Percentiles rank a stretch among this genome's conserved stretches.
Evolutionary conservation across 1,140 invertebrate species (phyloP).

Genomic region (Spodoptera frugiperda): DNA sequence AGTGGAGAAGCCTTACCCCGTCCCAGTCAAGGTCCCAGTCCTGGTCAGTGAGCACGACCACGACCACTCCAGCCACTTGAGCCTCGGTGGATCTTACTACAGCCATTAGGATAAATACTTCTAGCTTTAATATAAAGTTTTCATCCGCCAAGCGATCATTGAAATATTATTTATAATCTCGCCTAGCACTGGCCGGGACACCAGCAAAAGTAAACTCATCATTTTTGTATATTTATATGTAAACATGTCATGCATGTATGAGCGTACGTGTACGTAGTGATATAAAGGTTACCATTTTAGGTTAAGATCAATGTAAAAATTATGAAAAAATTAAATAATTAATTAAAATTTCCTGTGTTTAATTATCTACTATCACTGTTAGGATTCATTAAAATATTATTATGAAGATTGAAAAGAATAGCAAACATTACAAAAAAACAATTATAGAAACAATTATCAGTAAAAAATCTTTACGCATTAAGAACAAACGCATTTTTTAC

Average conservation of each 20-base stretch:
- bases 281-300: conserved; percentile 84
- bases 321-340: conserved; percentile 75
- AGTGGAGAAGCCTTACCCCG: conserved; percentile 82
- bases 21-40: conserved; percentile 87
- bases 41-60: conserved; percentile 67
- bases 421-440: too few species aligned
- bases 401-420: too few species aligned
- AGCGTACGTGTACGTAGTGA: conserved; percentile 79
- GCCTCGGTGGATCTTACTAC: conserved; percentile 81
- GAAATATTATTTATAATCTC: conserved; percentile 75
- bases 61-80: conserved; percentile 60
- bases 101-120: conserved; percentile 75
- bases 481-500: not conserved
- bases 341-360: conserved; percentile 61
- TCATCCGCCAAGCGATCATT: conserved; percentile 68
- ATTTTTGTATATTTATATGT: conserved; percentile 79
- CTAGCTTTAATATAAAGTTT: conserved; percentile 69
- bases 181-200: conserved; percentile 75
- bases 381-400: too few species aligned
- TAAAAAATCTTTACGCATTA: not conserved
- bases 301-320: conserved; percentile 80
- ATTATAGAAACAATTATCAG: not conserved
- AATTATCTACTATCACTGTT: not conserved
- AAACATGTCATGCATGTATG: conserved; percentile 78
- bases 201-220: conserved; percentile 70